These are phyloP conservation scores for Linnaemya tessellans DNA, from an alignment of 2,888 invertebrate genomes.

Conservation along the genomic window DNA sequence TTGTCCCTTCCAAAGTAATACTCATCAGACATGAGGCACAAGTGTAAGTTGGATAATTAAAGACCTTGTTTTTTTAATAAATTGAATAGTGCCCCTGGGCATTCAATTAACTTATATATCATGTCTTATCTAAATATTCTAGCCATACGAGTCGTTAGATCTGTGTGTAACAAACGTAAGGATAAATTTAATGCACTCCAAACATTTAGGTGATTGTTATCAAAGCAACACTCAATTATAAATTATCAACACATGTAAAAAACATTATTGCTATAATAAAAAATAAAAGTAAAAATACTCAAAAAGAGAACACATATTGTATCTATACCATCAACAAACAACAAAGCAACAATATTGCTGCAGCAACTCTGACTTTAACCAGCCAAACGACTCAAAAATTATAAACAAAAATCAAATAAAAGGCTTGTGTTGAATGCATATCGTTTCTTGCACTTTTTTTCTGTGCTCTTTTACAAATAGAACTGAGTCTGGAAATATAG, in stretches of 20 bases:
- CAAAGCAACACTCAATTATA: constrained; percentile 62
- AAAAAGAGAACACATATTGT: constrained; percentile 24
- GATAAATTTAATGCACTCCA: not conserved
- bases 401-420: constrained; percentile 1
- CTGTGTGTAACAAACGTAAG: not conserved
- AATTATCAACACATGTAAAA: constrained; percentile 61
- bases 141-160: not conserved
- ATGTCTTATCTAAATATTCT: not conserved
- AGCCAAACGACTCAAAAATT: constrained; percentile 6
- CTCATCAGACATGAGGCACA: too few relatives aligned
- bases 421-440: not conserved
- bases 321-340: constrained; percentile 35
- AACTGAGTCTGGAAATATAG: constrained; percentile 5
- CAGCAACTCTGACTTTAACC: not conserved
- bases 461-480: constrained; percentile 8
- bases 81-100: too few relatives aligned
- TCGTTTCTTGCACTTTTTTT: not conserved
- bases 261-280: not conserved
- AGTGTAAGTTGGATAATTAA: too few relatives aligned
- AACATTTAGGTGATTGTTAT: not conserved
- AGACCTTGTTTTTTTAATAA: too few relatives aligned
- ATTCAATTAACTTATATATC: too few relatives aligned
- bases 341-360: constrained; percentile 15
- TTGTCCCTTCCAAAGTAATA: too few relatives aligned
- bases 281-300: not conserved